A percentile compares a stretch with the other conserved stretches of the same genome.
Conservation (phyloP, 2,888 invertebrate genomes). For the Sceliomorpha sp. region DNA sequence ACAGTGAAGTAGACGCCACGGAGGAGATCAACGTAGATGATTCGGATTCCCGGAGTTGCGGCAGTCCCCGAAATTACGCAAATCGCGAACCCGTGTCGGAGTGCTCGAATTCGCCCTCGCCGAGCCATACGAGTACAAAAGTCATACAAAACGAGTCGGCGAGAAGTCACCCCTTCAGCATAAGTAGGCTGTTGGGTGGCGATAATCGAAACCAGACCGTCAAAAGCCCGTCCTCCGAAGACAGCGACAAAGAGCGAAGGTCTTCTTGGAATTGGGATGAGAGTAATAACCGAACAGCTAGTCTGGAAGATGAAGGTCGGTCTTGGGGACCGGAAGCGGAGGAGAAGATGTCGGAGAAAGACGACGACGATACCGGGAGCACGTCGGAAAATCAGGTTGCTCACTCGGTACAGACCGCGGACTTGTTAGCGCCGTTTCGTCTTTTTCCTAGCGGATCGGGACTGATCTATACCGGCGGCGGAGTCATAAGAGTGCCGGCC, state of each 20-base stretch:
- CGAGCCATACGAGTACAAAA: constrained; percentile 65
- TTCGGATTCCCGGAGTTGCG: constrained; percentile 73
- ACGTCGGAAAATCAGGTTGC: constrained; percentile 69
- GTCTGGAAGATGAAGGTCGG: constrained; percentile 71
- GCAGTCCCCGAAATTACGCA: constrained; percentile 66
- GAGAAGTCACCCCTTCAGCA: constrained; percentile 77
- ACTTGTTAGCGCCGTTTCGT: constrained; percentile 63
- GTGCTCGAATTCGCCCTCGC: constrained; percentile 66
- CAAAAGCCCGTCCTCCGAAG: constrained; percentile 72
- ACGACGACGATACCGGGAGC: constrained; percentile 75
- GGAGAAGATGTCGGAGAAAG: constrained; percentile 74
- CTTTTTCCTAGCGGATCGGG: constrained; percentile 72
- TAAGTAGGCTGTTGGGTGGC: constrained; percentile 75
- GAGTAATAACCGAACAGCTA: constrained; percentile 63
- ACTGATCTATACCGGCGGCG: constrained; percentile 82
- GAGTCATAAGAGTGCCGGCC: constrained; percentile 91
- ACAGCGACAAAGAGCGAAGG: constrained; percentile 73
- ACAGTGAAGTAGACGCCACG: constrained; percentile 75
- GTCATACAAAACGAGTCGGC: constrained; percentile 68
- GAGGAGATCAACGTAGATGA: constrained; percentile 79
- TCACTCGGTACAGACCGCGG: constrained; percentile 51
- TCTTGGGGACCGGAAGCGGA: constrained; percentile 74
- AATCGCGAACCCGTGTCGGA: constrained; percentile 66
- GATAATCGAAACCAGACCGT: constrained; percentile 65
- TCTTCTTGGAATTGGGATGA: constrained; percentile 73